phyloP scores from a whole-genome alignment of 37 sponge, comb jelly and placozoan species.

The Diacarnus erythraeanus region DNA sequence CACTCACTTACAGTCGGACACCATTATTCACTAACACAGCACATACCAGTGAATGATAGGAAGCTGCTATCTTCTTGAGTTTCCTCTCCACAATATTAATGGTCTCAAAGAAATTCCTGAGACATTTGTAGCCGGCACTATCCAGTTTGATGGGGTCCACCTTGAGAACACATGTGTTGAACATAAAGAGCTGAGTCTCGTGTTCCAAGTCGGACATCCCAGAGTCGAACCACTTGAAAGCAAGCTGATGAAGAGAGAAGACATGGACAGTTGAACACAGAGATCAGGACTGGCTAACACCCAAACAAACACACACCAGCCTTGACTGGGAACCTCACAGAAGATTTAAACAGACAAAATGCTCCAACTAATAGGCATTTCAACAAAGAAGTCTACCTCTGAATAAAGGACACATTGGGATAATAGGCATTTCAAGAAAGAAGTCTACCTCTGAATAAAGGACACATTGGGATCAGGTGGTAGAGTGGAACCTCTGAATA shows the following conservation, averaged over 20 bases:
- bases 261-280: neutral
- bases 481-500: too few relatives aligned
- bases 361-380: neutral
- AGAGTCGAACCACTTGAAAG: slow-evolving; percentile 87
- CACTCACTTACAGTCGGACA: neutral
- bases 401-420: neutral
- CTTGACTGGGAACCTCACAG: too few relatives aligned
- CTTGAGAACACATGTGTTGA: slow-evolving; percentile 60
- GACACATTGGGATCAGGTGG: too few relatives aligned
- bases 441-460: too few relatives aligned
- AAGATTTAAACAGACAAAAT: too few relatives aligned
- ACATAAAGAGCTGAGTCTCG: slow-evolving; percentile 73
- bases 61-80: slow-evolving; percentile 40
- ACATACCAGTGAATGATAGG: slow-evolving; percentile 10
- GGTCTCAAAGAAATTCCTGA: slow-evolving; percentile 79
- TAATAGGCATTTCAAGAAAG: too few relatives aligned
- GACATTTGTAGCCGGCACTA: slow-evolving; percentile 71
- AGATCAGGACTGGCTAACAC: neutral
- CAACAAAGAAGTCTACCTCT: neutral
- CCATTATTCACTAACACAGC: too few relatives aligned
- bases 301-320: too few relatives aligned
- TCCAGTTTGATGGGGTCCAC: slow-evolving; percentile 59
- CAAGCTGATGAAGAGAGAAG: slow-evolving; percentile 41
- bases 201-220: slow-evolving; percentile 79
- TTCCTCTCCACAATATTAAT: slow-evolving; percentile 67